Base-by-base conservation (phyloP, 2,888 invertebrate species). In the Rhimphoctona megacephalus region DNA sequence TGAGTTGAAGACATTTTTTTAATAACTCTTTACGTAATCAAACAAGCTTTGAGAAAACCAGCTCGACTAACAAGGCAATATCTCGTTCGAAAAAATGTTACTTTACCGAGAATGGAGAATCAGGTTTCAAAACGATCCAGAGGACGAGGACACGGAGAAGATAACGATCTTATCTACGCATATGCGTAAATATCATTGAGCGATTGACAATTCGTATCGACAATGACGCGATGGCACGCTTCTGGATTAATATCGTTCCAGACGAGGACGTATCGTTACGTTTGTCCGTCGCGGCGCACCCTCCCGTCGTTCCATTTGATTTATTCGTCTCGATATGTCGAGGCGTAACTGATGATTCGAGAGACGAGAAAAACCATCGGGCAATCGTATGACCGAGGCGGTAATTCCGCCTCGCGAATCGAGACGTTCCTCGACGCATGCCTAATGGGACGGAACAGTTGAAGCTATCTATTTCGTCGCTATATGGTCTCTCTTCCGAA, bases 301-400 rank as follows among this genome's bases (percentile, higher is more conserved):
- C 90, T 86, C 86, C 17, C 11, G 22, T 83, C 78, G 57, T 52
- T 72, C 33, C 70, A 36, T 64, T 70, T 57, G 66, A 69, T 79
- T 92, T 90, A 91, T 90, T 81, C 85, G 87, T 89, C 90, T 90
- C 88, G 89, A 92, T 91, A 88, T 69, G 14, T 87, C 90, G 89
- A 92, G 87, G 93, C 93, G 93, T 93, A 90, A 93, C 93, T 91
- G 91, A 93, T 93, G 91, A 91, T 89, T 85, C 85, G 85, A 83
- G 82, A 88, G 83, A n/a, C n/a, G 88, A 87, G 89, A 90, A 87
- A 80, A 85, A 76, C 19, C 2, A 54, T 69, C 64, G 85, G 87
- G 86, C 70, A 91, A 90, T 92, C 90, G 89, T 57, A 91, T 91
- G 90, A 90, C 91, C 85, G 83, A 88, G 64, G 73, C 72, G 81